phyloP scores from a whole-genome alignment of 2,797 vertebrate genomes.

The Acrossocheilus wenchowensis region DNA sequence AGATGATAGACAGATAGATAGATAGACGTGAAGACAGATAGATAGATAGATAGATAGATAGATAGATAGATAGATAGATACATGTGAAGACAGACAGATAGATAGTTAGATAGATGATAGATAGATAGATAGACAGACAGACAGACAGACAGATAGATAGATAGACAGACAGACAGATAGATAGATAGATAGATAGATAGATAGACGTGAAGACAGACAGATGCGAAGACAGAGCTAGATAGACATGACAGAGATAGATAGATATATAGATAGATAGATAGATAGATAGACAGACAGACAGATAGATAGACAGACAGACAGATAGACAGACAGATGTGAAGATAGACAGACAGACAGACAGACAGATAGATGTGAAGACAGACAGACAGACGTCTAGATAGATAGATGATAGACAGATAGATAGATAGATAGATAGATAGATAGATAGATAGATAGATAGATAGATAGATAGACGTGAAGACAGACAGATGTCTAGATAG shows the following conservation, averaged over 20 bases:
- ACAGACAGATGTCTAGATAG: too few species aligned
- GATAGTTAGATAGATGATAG: fast-evolving
- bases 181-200: neutral
- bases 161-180: fast-evolving
- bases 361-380: fast-evolving
- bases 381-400: fast-evolving
- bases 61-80: fast-evolving
- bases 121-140: fast-evolving
- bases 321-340: fast-evolving
- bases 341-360: too few species aligned
- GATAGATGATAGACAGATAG: fast-evolving
- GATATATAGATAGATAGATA: fast-evolving
- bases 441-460: fast-evolving
- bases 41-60: too few species aligned
- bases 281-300: fast-evolving
- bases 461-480: fast-evolving
- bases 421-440: fast-evolving
- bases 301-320: fast-evolving
- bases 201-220: fast-evolving
- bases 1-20: fast-evolving
- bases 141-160: fast-evolving
- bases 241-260: fast-evolving
- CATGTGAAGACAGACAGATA: fast-evolving
- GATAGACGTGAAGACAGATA: fast-evolving
- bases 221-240: fast-evolving